Evolutionary conservation across 2,113 vertebrate species (phyloP).

Genomic region (Pomatorhinus ruficollis): DNA sequence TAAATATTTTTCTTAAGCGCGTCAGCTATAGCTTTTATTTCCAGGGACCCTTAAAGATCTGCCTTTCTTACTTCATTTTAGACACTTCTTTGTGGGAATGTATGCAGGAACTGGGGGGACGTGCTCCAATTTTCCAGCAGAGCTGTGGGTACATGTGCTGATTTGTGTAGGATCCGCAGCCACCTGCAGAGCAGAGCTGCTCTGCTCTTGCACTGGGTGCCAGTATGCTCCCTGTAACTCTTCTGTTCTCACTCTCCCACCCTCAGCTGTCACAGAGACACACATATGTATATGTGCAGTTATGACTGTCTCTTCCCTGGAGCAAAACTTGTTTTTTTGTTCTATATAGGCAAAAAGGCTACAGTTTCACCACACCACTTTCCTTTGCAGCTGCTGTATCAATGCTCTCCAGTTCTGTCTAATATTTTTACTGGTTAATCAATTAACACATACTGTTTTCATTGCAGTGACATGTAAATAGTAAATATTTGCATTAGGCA

Average conservation of each 20-base stretch:
- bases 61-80: background rate
- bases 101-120: background rate
- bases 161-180: background rate
- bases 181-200: background rate
- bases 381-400: background rate
- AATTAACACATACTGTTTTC: background rate
- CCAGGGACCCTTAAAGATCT: background rate
- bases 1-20: background rate
- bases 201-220: background rate
- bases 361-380: background rate
- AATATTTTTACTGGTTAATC: background rate
- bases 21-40: background rate
- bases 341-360: background rate
- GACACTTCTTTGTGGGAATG: background rate
- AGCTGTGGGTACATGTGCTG: background rate
- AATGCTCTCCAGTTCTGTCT: background rate
- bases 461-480: background rate
- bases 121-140: background rate
- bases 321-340: background rate
- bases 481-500: constrained; percentile 9
- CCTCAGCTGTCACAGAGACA: background rate
- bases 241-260: background rate
- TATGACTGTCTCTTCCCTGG: background rate
- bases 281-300: background rate
- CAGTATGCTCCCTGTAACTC: background rate